Conservation (phyloP, 2,797 vertebrate genomes). For the Sebastes reedi region DNA sequence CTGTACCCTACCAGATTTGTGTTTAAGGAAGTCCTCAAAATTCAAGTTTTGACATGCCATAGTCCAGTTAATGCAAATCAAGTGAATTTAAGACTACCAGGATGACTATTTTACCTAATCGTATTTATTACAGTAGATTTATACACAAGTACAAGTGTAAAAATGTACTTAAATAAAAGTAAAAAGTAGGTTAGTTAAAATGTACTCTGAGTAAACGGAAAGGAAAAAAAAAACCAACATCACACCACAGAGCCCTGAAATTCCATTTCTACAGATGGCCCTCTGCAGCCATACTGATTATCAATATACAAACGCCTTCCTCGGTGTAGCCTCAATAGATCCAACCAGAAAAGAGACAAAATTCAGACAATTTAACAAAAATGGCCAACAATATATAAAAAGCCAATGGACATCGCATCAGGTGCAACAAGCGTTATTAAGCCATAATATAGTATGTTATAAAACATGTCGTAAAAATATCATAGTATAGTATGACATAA, state of each 20-base stretch:
- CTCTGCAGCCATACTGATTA: neutral
- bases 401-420: neutral
- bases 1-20: neutral
- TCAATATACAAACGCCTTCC: neutral
- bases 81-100: neutral
- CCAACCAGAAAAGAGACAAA: neutral
- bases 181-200: no score
- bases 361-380: neutral
- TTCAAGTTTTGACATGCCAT: neutral
- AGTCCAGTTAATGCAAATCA: neutral
- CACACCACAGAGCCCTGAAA: neutral
- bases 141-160: neutral
- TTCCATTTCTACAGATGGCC: neutral
- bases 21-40: neutral
- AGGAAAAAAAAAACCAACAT: neutral
- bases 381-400: neutral
- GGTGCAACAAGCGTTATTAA: neutral
- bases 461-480: no score
- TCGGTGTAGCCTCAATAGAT: neutral
- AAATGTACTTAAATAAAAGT: neutral
- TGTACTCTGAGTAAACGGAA: no score
- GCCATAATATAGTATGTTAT: no score
- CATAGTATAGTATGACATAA: no score
- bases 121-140: neutral
- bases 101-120: neutral